Conservation (phyloP, 2,888 invertebrate genomes). For the Tinea trinotella region DNA sequence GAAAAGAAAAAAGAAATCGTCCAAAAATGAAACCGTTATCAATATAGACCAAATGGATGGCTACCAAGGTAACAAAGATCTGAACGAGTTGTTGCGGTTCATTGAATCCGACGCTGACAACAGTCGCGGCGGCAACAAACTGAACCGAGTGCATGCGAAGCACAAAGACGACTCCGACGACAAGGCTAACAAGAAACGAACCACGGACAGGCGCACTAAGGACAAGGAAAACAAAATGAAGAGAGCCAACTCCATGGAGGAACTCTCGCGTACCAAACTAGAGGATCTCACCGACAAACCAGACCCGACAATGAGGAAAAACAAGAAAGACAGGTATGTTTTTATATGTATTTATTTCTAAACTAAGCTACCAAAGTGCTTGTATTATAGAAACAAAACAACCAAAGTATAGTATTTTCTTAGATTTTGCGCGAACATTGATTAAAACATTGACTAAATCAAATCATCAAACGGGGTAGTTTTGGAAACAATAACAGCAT, state of each 20-base stretch:
- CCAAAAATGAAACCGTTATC: slow-evolving; percentile 72
- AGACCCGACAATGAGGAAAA: background rate
- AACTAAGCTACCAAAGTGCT: too few species aligned
- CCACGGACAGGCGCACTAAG: slow-evolving; percentile 55
- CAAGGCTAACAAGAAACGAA: slow-evolving; percentile 62
- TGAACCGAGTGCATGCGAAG: slow-evolving; percentile 39
- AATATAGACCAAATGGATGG: slow-evolving; percentile 75
- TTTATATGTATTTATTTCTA: too few species aligned
- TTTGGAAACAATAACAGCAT: too few species aligned
- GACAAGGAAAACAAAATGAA: slow-evolving; percentile 54
- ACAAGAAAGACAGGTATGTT: slow-evolving; percentile 9
- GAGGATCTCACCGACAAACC: slow-evolving; percentile 76
- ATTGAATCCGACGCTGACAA: slow-evolving; percentile 76
- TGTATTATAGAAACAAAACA: too few species aligned
- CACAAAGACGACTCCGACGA: slow-evolving; percentile 59
- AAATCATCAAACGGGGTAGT: too few species aligned
- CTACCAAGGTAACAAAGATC: slow-evolving; percentile 83
- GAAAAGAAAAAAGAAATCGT: slow-evolving; percentile 74
- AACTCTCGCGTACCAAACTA: slow-evolving; percentile 82
- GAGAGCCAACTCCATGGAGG: slow-evolving; percentile 85
- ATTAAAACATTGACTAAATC: too few species aligned
- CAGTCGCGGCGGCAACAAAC: slow-evolving; percentile 44
- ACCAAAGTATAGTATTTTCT: too few species aligned
- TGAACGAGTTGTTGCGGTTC: slow-evolving; percentile 83
- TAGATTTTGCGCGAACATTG: too few species aligned